These are phyloP conservation scores for Romanogobio albipinnatus DNA, from an alignment of 2,113 vertebrate genomes.

Conservation along the genomic window DNA sequence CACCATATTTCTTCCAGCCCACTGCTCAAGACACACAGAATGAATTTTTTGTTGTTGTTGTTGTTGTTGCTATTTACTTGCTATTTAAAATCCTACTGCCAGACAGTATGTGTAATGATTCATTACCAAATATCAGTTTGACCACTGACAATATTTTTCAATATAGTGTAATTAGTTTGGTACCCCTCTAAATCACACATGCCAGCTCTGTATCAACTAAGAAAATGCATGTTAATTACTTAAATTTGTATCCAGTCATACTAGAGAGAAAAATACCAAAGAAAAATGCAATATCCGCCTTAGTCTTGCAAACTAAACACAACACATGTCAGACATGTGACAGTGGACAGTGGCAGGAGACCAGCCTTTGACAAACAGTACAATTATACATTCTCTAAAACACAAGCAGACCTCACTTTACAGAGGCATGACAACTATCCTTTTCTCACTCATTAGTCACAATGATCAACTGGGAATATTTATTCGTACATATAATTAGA, in stretches of 20 bases:
- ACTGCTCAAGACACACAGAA: not conserved
- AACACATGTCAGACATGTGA: not conserved
- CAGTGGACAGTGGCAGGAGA: not conserved
- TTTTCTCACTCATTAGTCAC: not conserved
- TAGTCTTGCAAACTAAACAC: constrained; percentile 7
- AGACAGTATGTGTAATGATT: not conserved
- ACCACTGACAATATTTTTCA: not conserved
- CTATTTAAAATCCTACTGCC: not conserved
- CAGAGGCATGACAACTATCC: not conserved
- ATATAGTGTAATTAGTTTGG: not conserved
- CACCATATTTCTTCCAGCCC: constrained; percentile 11
- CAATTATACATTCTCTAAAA: not conserved
- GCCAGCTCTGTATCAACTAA: not conserved
- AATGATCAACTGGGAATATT: not conserved
- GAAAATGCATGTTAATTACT: not conserved
- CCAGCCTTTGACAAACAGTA: constrained; percentile 45
- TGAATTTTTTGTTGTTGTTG: too few relatives aligned
- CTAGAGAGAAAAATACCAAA: not conserved
- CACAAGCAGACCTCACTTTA: not conserved
- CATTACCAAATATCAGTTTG: not conserved
- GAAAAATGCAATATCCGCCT: not conserved
- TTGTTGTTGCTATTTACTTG: too few relatives aligned
- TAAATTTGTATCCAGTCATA: not conserved
- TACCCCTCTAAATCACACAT: not conserved
- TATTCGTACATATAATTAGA: not conserved